phyloP scores from a whole-genome alignment of 92 coral and sea anemone species.

The Bergia sp. region DNA sequence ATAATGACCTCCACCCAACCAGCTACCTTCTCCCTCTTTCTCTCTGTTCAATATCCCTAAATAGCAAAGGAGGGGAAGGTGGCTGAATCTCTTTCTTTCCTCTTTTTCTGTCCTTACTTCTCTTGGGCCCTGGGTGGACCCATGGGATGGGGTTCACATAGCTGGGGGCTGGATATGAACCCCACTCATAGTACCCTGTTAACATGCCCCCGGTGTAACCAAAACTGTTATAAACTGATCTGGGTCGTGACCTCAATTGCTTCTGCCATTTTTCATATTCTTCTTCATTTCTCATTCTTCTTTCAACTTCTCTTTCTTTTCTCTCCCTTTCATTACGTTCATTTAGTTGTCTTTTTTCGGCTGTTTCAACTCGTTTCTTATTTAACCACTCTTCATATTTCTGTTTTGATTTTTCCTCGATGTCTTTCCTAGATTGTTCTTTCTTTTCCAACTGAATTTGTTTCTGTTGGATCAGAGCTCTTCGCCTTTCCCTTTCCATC shows the following conservation, averaged over 20 bases:
- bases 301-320: conserved; percentile 77
- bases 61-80: conserved; percentile 90
- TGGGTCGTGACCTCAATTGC: conserved; percentile 65
- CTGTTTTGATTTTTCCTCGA: conserved; percentile 74
- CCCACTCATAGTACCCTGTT: conserved; percentile 95
- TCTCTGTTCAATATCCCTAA: conserved; percentile 85
- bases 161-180: conserved; percentile 91
- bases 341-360: conserved; percentile 54
- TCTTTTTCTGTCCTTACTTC: conserved; percentile 56
- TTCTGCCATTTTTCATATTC: conserved; percentile 86
- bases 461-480: conserved; percentile 47
- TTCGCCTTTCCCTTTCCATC: conserved; percentile 54
- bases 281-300: conserved; percentile 74
- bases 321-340: conserved; percentile 58
- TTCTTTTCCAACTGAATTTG: conserved; percentile 53
- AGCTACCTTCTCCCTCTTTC: conserved; percentile 16
- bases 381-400: conserved; percentile 76
- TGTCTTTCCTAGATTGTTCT: conserved; percentile 61
- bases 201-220: conserved; percentile 77
- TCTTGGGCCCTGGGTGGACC: conserved; percentile 74
- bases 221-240: conserved; percentile 67
- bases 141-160: conserved; percentile 95
- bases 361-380: conserved; percentile 62
- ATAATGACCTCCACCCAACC: background rate
- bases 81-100: conserved; percentile 72